Evolutionary conservation across 2,113 vertebrate species (phyloP), one percentile per base, ranked within the genome.

Genomic region (Oncorhynchus mykiss): DNA sequence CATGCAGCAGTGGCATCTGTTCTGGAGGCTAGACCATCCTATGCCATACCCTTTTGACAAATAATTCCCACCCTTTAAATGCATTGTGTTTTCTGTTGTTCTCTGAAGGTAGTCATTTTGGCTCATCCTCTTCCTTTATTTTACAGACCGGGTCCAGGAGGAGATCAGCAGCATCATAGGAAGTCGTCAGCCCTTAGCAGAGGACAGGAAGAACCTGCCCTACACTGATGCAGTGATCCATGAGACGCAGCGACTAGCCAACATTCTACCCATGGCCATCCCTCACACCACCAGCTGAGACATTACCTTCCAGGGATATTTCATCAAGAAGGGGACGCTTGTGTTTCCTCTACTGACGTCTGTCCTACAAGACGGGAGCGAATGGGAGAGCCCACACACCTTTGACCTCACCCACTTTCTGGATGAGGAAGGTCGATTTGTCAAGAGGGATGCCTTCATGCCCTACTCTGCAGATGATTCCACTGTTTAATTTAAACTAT

Each of bases 341-440:
- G n/a, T n/a, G n/a, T n/a, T n/a, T n/a, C 85, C 91, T 0, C 84
- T 95, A 39, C 76, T 27, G 27, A 27, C 27, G 3, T 27, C 27
- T 3, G 27, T 27, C 27, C 27, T 27, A 27, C 27, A 27, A 11
- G 94, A 95, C 0, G 71, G 92, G 73, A 75, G 81, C 8, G 86
- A 93, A 62, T 95, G 94, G 94, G 89, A 93, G 82, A 93, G 81
- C 20, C 92, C 93, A 0, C 0, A 90, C 27, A 83, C 74, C 25
- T 94, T 93, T 75, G 90, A 92, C 79, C 92, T 91, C 72, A 78
- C 78, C 31, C 89, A 93, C 78, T 94, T 94, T 79, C 89, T 94
- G 72, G 88, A 94, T 78, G 80, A 86, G 3, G 20, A 82, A 3
- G 93, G 92, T 2, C 90, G 89, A 24, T 93, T 94, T 72, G 14